Evolutionary conservation across 2,888 invertebrate species (phyloP).

Genomic region (Arrhopalites spinosus): DNA sequence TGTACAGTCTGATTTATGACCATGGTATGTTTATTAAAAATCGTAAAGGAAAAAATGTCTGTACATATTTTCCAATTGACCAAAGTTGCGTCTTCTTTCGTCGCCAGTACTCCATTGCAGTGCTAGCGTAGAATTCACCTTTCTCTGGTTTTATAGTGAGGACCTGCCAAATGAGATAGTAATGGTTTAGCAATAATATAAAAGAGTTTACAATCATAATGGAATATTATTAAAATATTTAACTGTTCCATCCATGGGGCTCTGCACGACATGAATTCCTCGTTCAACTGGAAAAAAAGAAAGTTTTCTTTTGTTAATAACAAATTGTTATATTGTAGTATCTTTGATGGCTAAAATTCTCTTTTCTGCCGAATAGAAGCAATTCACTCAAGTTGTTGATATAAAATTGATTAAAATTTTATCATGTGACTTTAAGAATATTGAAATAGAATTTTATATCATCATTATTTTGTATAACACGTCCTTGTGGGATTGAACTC

Average conservation of each 20-base stretch:
- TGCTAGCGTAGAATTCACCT: conserved; percentile 37
- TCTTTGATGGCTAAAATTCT: too few relatives aligned
- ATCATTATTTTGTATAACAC: too few relatives aligned
- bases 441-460: too few relatives aligned
- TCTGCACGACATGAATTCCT: conserved; percentile 37
- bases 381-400: too few relatives aligned
- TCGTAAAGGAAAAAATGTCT: neutral
- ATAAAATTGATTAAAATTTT: too few relatives aligned
- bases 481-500: too few relatives aligned
- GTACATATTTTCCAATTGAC: conserved; percentile 37
- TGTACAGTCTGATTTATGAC: neutral
- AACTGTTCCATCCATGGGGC: conserved; percentile 41
- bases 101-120: conserved; percentile 35
- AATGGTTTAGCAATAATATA: neutral
- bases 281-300: conserved; percentile 29
- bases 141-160: conserved; percentile 31
- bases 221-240: too few relatives aligned
- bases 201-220: too few relatives aligned
- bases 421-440: too few relatives aligned
- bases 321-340: too few relatives aligned
- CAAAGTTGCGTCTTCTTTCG: conserved; percentile 36
- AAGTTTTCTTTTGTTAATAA: too few relatives aligned
- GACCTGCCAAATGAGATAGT: conserved; percentile 19
- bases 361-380: too few relatives aligned
- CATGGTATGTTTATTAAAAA: neutral